Evolutionary conservation across 2,113 vertebrate genomes (phyloP).

Genomic region (Brachypodius melanocephalos): DNA sequence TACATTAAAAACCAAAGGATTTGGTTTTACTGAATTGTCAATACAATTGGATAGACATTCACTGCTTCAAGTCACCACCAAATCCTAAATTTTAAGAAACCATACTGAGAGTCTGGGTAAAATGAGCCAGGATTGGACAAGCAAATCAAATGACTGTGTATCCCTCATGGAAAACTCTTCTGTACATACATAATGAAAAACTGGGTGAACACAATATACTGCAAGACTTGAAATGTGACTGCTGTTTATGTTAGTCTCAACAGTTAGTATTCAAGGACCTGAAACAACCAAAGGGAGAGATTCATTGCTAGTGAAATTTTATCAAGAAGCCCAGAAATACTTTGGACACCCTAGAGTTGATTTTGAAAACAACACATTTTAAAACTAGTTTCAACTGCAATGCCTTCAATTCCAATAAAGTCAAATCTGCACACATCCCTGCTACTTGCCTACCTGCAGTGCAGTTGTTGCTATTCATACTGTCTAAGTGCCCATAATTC

Average conservation of each 20-base stretch:
- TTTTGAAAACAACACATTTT: not conserved
- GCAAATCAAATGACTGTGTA: not conserved
- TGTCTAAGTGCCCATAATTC: not conserved
- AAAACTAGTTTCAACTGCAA: not conserved
- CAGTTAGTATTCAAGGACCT: not conserved
- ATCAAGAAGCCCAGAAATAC: not conserved
- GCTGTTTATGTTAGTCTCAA: not conserved
- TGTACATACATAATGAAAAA: not conserved
- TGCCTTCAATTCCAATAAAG: not conserved
- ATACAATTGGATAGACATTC: not conserved
- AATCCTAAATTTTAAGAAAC: not conserved
- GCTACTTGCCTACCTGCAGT: not conserved
- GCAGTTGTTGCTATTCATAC: not conserved
- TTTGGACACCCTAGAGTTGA: not conserved
- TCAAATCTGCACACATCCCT: not conserved
- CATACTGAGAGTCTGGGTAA: not conserved
- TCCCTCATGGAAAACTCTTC: not conserved
- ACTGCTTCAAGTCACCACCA: not conserved
- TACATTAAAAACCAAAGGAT: not conserved
- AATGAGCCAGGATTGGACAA: not conserved
- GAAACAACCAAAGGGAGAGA: not conserved
- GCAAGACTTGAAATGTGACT: not conserved
- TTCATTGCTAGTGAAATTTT: not conserved
- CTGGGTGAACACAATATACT: not conserved
- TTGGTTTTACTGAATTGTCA: not conserved